These are phyloP conservation scores for Anarhynchus alexandrinus DNA, from an alignment of 2,113 vertebrate species.

Conservation along the genomic window DNA sequence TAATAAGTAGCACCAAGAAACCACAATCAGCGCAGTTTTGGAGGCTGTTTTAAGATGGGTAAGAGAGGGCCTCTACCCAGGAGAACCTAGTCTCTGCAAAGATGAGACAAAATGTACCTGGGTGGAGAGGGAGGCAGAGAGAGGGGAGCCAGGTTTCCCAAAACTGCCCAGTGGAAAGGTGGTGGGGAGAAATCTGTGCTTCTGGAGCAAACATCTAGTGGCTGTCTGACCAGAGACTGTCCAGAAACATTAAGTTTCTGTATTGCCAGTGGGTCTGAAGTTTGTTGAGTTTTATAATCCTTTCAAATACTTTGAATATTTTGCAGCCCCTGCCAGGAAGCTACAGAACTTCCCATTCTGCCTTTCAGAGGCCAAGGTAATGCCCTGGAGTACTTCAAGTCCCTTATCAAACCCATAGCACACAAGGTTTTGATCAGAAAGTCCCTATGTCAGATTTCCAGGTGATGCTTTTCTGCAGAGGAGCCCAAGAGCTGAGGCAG, in stretches of 20 bases:
- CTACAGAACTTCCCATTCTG: background rate
- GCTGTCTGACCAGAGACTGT: background rate
- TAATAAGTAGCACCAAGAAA: background rate
- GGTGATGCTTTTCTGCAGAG: background rate
- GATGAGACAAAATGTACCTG: background rate
- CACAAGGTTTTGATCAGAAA: background rate
- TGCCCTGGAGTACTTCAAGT: background rate
- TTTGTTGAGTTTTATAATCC: background rate
- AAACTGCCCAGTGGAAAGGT: background rate
- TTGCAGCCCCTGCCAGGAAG: background rate
- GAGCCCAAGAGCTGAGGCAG: background rate
- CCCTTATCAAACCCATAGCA: background rate
- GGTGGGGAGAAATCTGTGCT: background rate
- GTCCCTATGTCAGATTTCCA: background rate
- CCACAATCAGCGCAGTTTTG: background rate
- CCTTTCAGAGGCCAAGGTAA: background rate
- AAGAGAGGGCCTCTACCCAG: background rate
- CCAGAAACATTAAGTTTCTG: background rate
- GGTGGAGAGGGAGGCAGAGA: background rate
- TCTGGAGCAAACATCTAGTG: background rate
- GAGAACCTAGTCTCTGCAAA: background rate
- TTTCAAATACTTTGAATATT: background rate
- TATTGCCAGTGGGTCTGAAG: background rate
- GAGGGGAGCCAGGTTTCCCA: background rate
- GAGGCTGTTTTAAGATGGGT: background rate